Percentiles rank a stretch among this genome's conserved stretches.
These are phyloP conservation scores for Cataglyphis hispanica DNA, from an alignment of 1,140 invertebrate species.

Conservation along the genomic window DNA sequence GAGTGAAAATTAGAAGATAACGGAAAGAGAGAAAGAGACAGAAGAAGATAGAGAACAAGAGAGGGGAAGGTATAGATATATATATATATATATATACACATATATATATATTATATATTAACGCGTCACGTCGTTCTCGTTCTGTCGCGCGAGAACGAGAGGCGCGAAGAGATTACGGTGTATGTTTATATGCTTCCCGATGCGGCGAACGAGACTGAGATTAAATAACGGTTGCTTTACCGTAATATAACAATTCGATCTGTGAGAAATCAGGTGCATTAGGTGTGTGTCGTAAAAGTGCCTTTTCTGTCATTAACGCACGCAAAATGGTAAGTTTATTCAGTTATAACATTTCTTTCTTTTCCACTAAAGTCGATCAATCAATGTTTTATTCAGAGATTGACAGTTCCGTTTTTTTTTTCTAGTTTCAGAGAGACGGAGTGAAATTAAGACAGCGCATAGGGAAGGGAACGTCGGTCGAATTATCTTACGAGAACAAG, in stretches of 20 bases:
- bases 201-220: conserved; percentile 7
- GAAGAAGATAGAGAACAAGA: background rate
- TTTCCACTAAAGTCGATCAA: background rate
- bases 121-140: background rate
- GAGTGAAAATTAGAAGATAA: background rate
- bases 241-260: background rate
- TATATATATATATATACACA: background rate
- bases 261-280: background rate
- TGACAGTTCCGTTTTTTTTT: background rate
- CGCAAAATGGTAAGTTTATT: conserved; percentile 43
- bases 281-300: conserved; percentile 8
- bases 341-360: no score
- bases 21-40: background rate
- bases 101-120: no score
- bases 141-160: conserved; percentile 15
- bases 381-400: no score
- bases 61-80: background rate
- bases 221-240: background rate
- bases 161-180: background rate
- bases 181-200: conserved; percentile 2
- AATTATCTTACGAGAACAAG: conserved; percentile 72
- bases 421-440: conserved; percentile 79
- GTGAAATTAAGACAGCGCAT: conserved; percentile 78
- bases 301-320: conserved; percentile 34
- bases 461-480: conserved; percentile 71